These are phyloP conservation scores for Tokudaia tokunoshimensis DNA, from an alignment of 2,797 vertebrate species.

Conservation along the genomic window DNA sequence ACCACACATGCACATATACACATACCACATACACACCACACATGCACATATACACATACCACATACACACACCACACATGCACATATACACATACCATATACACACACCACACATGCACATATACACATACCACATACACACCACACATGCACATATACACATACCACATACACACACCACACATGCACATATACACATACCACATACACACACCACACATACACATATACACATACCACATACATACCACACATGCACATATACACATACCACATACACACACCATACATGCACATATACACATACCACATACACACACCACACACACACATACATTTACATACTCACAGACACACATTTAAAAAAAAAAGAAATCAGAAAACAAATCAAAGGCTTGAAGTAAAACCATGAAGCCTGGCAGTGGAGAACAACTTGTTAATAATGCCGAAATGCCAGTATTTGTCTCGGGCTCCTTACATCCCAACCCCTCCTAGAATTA, in stretches of 20 bases:
- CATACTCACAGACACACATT: neutral
- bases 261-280: neutral
- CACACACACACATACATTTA: neutral
- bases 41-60: too few relatives aligned
- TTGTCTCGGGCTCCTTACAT: neutral
- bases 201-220: too few relatives aligned
- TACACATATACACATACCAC: too few relatives aligned
- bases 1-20: too few relatives aligned
- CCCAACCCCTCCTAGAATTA: neutral
- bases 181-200: too few relatives aligned
- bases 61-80: too few relatives aligned
- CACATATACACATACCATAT: too few relatives aligned
- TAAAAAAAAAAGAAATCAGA: neutral
- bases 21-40: too few relatives aligned
- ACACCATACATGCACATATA: neutral
- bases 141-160: too few relatives aligned
- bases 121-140: too few relatives aligned
- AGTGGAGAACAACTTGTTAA: neutral
- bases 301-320: neutral
- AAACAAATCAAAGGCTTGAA: neutral
- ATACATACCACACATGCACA: neutral
- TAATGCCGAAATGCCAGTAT: neutral
- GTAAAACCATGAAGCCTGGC: neutral
- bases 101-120: too few relatives aligned
- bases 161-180: too few relatives aligned